Base-by-base conservation (phyloP, 2,113 vertebrate species). In the Scomber japonicus region DNA sequence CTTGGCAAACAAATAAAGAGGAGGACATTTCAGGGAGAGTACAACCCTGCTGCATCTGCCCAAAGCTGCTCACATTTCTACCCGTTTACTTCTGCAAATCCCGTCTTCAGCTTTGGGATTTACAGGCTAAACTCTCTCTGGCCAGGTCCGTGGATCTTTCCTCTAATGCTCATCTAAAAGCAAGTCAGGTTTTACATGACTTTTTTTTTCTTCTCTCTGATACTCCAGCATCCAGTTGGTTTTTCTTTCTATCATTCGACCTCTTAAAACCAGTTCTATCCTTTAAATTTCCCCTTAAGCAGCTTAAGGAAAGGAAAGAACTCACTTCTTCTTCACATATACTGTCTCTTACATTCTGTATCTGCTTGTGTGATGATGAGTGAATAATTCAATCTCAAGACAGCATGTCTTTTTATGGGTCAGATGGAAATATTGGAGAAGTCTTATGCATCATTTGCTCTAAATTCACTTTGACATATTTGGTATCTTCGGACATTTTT, bases 1-100 rank as follows among this genome's bases (percentile, higher is more conserved):
- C 48, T 73, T 61, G 46, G 69, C 73, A 45, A 61, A 76, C 77
- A 71, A 75, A 71, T 30, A 62, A 27, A 73, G 70, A 63, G 16
- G n/a, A 63, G 21, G 16, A 51, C 21, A 65, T 56, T 69, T 49
- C 48, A 63, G 71, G 11, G n/a, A 19, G 19, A 50, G 64, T 57
- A 56, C 46, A 27, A 21, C 6, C 48, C 49, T 2, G 55, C 50
- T 27, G 44, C 11, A 63, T 31, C 50, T 57, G 83, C 68, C 69
- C 56, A 63, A 68, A 48, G 46, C 56, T 40, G 67, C 13, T 69
- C 45, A 49, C 13, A 6, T 56, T 40, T 56, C 49, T 56, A 40
- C 64, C 46, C 35, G 5, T 61, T 70, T 54, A 62, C 77, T 46
- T 73, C 62, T 75, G 49, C 60, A 80, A 55, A 81, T 81, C 80